Percentiles rank a stretch among this genome's conserved stretches.
Evolutionary conservation across 2,888 invertebrate species (phyloP).

Genomic region (Sinelater perroti): DNA sequence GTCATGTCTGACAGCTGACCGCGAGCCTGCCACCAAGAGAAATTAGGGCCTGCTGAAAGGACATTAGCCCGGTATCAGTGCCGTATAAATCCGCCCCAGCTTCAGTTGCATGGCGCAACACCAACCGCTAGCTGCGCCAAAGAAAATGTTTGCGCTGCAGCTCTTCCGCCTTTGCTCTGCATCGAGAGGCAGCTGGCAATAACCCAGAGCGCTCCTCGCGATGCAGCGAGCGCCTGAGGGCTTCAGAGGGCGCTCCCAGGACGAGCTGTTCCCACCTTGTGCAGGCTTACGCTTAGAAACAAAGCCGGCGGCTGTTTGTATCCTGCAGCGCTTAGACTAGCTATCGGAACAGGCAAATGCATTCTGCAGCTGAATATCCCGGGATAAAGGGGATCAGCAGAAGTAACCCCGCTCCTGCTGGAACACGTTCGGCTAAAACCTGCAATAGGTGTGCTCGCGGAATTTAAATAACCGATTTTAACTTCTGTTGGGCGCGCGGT

Average conservation of each 20-base stretch:
- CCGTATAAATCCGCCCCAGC: conserved; percentile 12
- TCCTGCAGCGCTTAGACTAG: conserved; percentile 15
- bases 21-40: conserved; percentile 37
- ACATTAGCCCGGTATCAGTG: conserved; percentile 35
- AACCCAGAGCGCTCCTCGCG: conserved; percentile 4
- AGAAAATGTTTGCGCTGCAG: neutral
- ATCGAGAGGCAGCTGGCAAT: conserved; percentile 4
- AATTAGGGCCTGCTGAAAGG: conserved; percentile 37
- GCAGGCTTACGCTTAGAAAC: conserved; percentile 28
- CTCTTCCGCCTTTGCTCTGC: conserved; percentile 5
- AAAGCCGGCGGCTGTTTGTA: conserved; percentile 15
- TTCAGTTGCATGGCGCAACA: neutral
- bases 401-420: conserved; percentile 19
- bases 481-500: no score
- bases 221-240: conserved; percentile 12
- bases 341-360: conserved; percentile 21
- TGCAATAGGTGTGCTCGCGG: conserved; percentile 19
- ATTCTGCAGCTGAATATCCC: conserved; percentile 30
- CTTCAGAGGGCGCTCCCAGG: conserved; percentile 8
- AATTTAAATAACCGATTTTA: conserved; percentile 24
- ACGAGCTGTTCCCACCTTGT: conserved; percentile 13
- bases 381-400: conserved; percentile 30
- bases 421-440: conserved; percentile 26
- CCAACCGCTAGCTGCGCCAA: neutral
- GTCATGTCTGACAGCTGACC: conserved; percentile 41